Evolutionary conservation across 2,888 invertebrate species (phyloP), one percentile per base, ranked within the genome.

Genomic region (Drosophila anceps): DNA sequence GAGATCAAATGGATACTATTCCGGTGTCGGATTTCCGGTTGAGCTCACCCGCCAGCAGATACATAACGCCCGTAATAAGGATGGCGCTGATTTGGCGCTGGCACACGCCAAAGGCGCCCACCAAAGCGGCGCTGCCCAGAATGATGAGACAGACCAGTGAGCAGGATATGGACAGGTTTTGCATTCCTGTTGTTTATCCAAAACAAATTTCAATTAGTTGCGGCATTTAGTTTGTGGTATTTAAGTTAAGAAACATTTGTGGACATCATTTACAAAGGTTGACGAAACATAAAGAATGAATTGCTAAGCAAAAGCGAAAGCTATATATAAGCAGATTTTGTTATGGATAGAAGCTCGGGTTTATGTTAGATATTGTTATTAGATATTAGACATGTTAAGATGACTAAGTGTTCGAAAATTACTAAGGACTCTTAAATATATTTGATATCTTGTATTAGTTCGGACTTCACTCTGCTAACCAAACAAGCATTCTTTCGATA

Each of bases 151-250:
- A 97, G 7, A 98, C 98, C 83, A 98, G 94, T 53, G 98, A 97
- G 93, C 98, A 98, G 13, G 98, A 98, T 93, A 98, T 98, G 66
- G 98, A 98, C 78, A 98, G 94, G 93, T 98, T 98, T 94, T 98
- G 98, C 97, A 98, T 98, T 90, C 98, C 98, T 77, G 41, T n/a
- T 10, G 18, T 8, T 31, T 20, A 39, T 24, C 4, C 37, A 15
- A 20, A 24, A 7, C 5, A 24, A n/a, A 39, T 15, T 13, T 39
- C 20, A 37, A 55, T 79, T 61, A 61, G 39, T 43, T 53, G n/a
- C 13, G 15, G 13, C 1, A 29, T 18, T 31, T 12, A 27, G 3
- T 46, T 54, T 9, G 0, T 27, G 8, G 24, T 15, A 60, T 9
- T 48, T 6, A 39, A 39, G 15, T 37, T 24, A 0, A 15, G 15